Percentiles rank a stretch among this genome's conserved stretches.
These are phyloP conservation scores for Zaprionus bogoriensis DNA, from an alignment of 2,888 invertebrate species.

Conservation along the genomic window DNA sequence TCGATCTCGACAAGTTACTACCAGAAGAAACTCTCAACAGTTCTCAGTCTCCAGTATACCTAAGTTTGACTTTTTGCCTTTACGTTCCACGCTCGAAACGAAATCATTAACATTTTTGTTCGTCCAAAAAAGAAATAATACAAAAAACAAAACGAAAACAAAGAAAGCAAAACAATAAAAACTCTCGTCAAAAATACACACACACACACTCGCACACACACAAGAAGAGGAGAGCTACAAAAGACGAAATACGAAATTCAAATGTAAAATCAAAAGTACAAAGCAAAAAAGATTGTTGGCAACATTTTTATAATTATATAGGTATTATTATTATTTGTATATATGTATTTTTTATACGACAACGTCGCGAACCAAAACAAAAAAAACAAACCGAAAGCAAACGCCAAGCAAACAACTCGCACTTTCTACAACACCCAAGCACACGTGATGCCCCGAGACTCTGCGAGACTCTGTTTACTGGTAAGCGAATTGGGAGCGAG, in stretches of 20 bases:
- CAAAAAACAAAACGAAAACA: conserved; percentile 15
- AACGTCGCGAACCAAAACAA: conserved; percentile 40
- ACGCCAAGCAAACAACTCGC: conserved; percentile 15
- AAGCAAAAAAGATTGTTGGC: conserved; percentile 75
- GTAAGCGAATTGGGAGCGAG: conserved; percentile 43
- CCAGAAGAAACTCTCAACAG: conserved; percentile 39
- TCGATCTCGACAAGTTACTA: conserved; percentile 47
- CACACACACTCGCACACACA: too few species aligned
- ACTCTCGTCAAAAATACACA: conserved; percentile 1
- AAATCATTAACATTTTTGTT: conserved; percentile 40
- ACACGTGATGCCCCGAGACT: conserved; percentile 55
- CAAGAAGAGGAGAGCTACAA: conserved; percentile 22
- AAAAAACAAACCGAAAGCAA: conserved; percentile 47
- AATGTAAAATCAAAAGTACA: conserved; percentile 74
- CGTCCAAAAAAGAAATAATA: conserved; percentile 12
- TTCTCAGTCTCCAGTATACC: conserved; percentile 40
- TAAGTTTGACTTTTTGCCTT: conserved; percentile 49
- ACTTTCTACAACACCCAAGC: conserved; percentile 28
- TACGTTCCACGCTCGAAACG: conserved; percentile 39
- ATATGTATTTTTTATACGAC: conserved; percentile 72
- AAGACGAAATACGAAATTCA: conserved; percentile 51
- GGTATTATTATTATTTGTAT: conserved; percentile 73
- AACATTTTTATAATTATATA: conserved; percentile 70
- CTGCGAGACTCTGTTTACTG: conserved; percentile 30
- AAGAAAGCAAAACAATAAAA: conserved; percentile 12